Evolutionary conservation across 2,113 vertebrate genomes (phyloP).

Genomic region (Poicephalus meyeri): DNA sequence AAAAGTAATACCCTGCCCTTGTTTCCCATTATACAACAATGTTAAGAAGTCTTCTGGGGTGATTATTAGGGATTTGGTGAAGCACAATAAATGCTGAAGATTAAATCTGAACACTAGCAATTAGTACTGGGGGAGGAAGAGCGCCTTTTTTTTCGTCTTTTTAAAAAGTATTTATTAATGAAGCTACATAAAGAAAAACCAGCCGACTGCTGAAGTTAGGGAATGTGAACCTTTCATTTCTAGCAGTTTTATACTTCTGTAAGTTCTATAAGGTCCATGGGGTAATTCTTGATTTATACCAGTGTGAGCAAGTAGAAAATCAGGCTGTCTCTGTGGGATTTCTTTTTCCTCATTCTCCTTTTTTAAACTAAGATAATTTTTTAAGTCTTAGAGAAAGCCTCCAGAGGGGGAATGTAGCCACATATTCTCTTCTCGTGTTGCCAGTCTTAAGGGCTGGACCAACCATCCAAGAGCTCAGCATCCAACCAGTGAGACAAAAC

Average conservation of each 20-base stretch:
- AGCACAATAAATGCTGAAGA: conserved; percentile 68
- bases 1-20: conserved; percentile 73
- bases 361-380: conserved; percentile 32
- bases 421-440: background rate
- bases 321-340: conserved; percentile 45
- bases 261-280: conserved; percentile 38
- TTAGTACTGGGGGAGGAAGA: conserved; percentile 61
- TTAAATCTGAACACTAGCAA: conserved; percentile 68
- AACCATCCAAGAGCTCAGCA: background rate
- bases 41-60: conserved; percentile 72
- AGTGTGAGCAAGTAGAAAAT: conserved; percentile 48
- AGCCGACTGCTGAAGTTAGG: conserved; percentile 43
- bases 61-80: conserved; percentile 72
- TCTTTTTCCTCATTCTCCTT: conserved; percentile 38
- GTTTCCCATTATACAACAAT: conserved; percentile 73
- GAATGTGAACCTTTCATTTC: conserved; percentile 61
- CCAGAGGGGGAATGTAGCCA: conserved; percentile 24
- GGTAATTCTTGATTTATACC: conserved; percentile 58
- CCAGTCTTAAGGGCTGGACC: background rate
- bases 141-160: background rate
- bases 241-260: conserved; percentile 51
- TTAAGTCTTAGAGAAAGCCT: conserved; percentile 49
- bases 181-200: conserved; percentile 58
- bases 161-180: conserved; percentile 57
- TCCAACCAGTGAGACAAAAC: background rate